Percentiles rank a stretch among this genome's conserved stretches.
These are phyloP conservation scores for Morpho achilles DNA, from an alignment of 2,888 invertebrate species.

Conservation along the genomic window DNA sequence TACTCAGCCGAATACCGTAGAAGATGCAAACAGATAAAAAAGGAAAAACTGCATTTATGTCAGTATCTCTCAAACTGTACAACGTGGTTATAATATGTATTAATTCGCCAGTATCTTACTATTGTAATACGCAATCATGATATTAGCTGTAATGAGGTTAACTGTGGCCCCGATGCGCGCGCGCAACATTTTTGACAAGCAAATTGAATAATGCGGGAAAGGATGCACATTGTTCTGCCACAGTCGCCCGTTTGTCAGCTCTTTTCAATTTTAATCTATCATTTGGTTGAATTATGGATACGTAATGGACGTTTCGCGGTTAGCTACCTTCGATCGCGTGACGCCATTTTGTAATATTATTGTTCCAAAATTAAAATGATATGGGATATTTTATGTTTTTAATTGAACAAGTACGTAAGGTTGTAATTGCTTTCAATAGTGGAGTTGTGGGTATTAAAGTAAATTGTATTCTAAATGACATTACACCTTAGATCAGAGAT, in stretches of 20 bases:
- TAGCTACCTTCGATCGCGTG: constrained; percentile 56
- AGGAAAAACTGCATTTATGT: too few relatives aligned
- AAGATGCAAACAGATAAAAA: too few relatives aligned
- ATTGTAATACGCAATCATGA: background rate
- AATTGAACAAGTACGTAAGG: too few relatives aligned
- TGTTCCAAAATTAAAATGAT: constrained; percentile 30
- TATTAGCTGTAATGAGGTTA: constrained; percentile 1
- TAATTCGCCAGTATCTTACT: too few relatives aligned
- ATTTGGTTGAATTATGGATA: constrained; percentile 75
- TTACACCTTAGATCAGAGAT: too few relatives aligned
- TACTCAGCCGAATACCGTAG: too few relatives aligned
- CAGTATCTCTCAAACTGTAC: too few relatives aligned
- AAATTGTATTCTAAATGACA: too few relatives aligned
- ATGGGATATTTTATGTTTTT: background rate
- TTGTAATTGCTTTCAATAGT: too few relatives aligned
- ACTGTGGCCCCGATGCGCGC: constrained; percentile 1
- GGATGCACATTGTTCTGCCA: constrained; percentile 62
- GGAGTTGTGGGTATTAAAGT: too few relatives aligned
- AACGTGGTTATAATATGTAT: too few relatives aligned
- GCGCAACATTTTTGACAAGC: constrained; percentile 58
- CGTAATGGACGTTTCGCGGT: constrained; percentile 74
- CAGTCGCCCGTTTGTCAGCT: constrained; percentile 60
- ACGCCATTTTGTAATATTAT: constrained; percentile 56
- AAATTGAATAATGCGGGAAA: constrained; percentile 74
- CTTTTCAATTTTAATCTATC: constrained; percentile 69